A percentile compares a stretch with the other conserved stretches of the same genome.
These are phyloP conservation scores for Philopedon plagiatum DNA, from an alignment of 2,888 invertebrate species.

Conservation along the genomic window DNA sequence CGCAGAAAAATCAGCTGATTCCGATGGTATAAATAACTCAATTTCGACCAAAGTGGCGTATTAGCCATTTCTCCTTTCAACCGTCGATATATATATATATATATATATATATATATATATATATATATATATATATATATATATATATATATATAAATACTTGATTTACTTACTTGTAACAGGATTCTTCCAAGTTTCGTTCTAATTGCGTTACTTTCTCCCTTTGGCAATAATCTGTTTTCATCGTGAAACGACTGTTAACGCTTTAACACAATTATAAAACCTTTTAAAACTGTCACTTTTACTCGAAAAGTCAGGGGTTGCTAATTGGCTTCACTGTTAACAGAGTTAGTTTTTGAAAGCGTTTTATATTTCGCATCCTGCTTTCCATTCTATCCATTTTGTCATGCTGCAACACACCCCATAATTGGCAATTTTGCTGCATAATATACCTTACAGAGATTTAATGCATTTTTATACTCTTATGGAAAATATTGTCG, in stretches of 20 bases:
- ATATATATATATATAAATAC: slow-evolving; percentile 2
- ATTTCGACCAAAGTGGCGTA: background rate
- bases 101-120: slow-evolving; percentile 9
- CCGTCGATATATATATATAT: slow-evolving; percentile 1
- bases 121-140: slow-evolving; percentile 9
- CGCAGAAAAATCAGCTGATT: background rate
- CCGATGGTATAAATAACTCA: background rate
- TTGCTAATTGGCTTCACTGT: slow-evolving; percentile 27
- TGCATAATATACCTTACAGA: background rate
- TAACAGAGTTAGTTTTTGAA: slow-evolving; percentile 33
- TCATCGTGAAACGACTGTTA: slow-evolving; percentile 28
- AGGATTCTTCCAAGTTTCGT: background rate
- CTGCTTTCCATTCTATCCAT: slow-evolving; percentile 30
- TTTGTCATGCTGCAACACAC: slow-evolving; percentile 24
- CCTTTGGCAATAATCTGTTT: background rate
- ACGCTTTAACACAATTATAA: slow-evolving; percentile 27
- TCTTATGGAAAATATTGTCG: too few relatives aligned
- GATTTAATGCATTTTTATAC: slow-evolving; percentile 16
- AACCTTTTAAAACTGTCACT: slow-evolving; percentile 29
- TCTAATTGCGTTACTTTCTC: background rate
- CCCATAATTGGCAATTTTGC: slow-evolving; percentile 21
- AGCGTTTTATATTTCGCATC: slow-evolving; percentile 14
- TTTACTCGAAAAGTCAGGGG: slow-evolving; percentile 28
- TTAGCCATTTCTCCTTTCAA: too few relatives aligned
- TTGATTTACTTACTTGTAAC: background rate